A percentile compares a stretch with the other conserved stretches of the same genome.
These are phyloP conservation scores for Drosophila bocki DNA, from an alignment of 1,140 invertebrate species.

Conservation along the genomic window DNA sequence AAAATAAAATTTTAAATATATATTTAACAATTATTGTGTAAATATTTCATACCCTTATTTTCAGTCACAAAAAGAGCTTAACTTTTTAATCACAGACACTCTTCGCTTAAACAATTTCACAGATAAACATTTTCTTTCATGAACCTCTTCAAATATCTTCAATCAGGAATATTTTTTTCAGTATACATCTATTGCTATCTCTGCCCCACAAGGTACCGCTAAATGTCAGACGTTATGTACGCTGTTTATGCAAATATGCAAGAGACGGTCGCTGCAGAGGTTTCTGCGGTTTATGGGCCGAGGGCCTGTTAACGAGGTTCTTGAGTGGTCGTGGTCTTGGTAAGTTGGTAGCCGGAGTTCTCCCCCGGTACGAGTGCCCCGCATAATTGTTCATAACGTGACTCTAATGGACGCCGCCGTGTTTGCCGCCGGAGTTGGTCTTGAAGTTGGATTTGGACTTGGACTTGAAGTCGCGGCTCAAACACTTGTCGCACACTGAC, in stretches of 20 bases:
- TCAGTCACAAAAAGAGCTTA: too few relatives aligned
- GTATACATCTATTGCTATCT: slow-evolving; percentile 10
- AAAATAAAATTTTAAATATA: too few relatives aligned
- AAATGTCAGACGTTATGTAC: slow-evolving; percentile 71
- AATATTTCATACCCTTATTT: too few relatives aligned
- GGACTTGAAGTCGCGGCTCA: slow-evolving; percentile 27
- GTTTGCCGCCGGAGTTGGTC: slow-evolving; percentile 39
- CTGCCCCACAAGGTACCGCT: slow-evolving; percentile 61
- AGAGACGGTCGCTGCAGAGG: slow-evolving; percentile 23
- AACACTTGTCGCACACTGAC: slow-evolving; percentile 66
- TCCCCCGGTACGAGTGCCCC: slow-evolving; percentile 22
- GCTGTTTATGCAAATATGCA: slow-evolving; percentile 79
- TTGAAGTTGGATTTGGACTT: slow-evolving; percentile 38
- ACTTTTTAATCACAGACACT: too few relatives aligned
- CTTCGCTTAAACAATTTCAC: too few relatives aligned
- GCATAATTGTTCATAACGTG: slow-evolving; percentile 79
- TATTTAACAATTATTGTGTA: too few relatives aligned
- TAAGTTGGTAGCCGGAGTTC: slow-evolving; percentile 36
- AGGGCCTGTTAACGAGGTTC: slow-evolving; percentile 60
- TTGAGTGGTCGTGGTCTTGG: slow-evolving; percentile 41
- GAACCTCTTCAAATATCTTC: background rate
- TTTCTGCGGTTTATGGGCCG: slow-evolving; percentile 45
- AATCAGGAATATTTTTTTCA: background rate
- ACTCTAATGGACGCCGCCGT: slow-evolving; percentile 65
- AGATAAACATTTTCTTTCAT: too few relatives aligned